Base-by-base conservation (phyloP, 2,888 invertebrate species). In the Auanema freiburgensis region DNA sequence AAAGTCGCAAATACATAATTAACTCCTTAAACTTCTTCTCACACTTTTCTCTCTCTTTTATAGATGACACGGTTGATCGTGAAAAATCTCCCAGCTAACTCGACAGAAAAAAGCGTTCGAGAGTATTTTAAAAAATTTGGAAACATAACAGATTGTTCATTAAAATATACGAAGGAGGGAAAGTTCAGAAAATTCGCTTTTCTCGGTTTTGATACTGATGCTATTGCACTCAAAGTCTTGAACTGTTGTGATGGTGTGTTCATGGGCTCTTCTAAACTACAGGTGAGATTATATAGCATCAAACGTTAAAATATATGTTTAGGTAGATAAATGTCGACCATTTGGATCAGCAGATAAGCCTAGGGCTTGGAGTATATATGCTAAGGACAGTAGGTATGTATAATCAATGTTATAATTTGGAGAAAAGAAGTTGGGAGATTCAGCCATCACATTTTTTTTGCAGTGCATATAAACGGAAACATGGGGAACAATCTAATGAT, bases 131-230 rank as follows among this genome's bases (percentile, higher is more conserved):
- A 66, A 54, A 67, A 71, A 42, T 76, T 69, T 51, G 83, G 81
- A 11, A 54, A 65, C 8, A 57, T 98, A 10, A 97, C 96, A 8
- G 97, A 98, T 86, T 89, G 95, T 8, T 92, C 93, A 79, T 85
- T 97, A 8, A 97, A 96, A 84, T 95, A 91, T 81, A 93, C 92
- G 0, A 89, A 90, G 59, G 74, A 75, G 33, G 95, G 96, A 10
- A 90, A 90, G 83, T 97, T 97, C 84, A 88, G 97, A 65, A 90
- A 91, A 79, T 97, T 97, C 86, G 93, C 90, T 4, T 97, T 97
- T 83, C 87, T 98, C 76, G 97, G 97, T 8, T 97, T 89, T 84
- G 90, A 91, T 82, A 89, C 88, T 23, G 91, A 90, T 67, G 89
- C 90, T 54, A 90, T 92, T 81, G 95, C 93, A 0, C 83, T 88